Evolutionary conservation across 2,797 vertebrate genomes (phyloP).

Genomic region (Chrysolophus pictus): DNA sequence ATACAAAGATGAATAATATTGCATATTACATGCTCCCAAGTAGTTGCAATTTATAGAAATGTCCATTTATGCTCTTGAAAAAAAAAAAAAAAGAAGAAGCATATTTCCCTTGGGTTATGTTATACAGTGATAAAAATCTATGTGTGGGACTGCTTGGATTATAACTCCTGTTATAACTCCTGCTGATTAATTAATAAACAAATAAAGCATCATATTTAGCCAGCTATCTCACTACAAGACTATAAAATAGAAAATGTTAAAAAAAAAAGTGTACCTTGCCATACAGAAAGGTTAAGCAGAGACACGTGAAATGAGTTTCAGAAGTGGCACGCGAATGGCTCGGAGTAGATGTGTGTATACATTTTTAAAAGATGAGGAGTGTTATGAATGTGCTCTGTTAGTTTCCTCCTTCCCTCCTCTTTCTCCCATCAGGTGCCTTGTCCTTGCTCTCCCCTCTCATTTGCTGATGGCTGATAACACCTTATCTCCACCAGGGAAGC

Average conservation of each 20-base stretch:
- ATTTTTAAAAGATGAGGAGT: slow-evolving; percentile 15
- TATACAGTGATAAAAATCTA: slow-evolving; percentile 51
- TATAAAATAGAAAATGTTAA: slow-evolving; percentile 6
- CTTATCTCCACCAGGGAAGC: slow-evolving; percentile 69
- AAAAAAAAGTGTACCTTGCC: background rate
- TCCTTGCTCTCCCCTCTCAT: slow-evolving; percentile 70
- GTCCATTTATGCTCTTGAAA: slow-evolving; percentile 51
- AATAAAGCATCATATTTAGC: slow-evolving; percentile 50
- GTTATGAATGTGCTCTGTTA: background rate
- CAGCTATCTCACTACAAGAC: background rate
- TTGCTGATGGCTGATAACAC: slow-evolving; percentile 71
- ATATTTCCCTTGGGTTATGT: slow-evolving; percentile 36
- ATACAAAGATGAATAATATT: slow-evolving; percentile 75
- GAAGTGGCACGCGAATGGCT: slow-evolving; percentile 1
- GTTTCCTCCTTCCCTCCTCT: slow-evolving; percentile 18
- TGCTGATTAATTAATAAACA: slow-evolving; percentile 63
- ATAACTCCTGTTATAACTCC: slow-evolving; percentile 38
- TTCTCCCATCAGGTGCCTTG: slow-evolving; percentile 65
- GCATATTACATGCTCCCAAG: slow-evolving; percentile 67
- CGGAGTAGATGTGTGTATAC: background rate
- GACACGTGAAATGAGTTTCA: background rate
- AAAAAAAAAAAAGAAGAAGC: background rate
- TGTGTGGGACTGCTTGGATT: slow-evolving; percentile 27
- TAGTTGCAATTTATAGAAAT: slow-evolving; percentile 69
- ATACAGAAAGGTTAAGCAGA: slow-evolving; percentile 23